Evolutionary conservation across 2,113 vertebrate genomes (phyloP).

Genomic region (Myrmecophaga tridactyla): DNA sequence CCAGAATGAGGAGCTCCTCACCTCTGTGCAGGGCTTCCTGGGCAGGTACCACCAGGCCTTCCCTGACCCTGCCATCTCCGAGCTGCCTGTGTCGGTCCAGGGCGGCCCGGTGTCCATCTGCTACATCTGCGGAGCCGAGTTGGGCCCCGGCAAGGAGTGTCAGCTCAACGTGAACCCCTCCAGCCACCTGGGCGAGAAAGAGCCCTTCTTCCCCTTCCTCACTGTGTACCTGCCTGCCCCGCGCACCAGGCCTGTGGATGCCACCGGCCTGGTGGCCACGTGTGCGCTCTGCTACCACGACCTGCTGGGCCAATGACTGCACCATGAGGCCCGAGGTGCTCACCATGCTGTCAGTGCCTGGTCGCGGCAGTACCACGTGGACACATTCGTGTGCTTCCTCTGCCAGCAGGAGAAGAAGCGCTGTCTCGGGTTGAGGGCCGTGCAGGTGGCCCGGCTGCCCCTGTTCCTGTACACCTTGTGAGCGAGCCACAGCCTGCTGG

Average conservation of each 20-base stretch:
- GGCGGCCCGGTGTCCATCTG: conserved; percentile 83
- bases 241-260: conserved; percentile 87
- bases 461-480: conserved; percentile 94
- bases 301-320: conserved; percentile 93
- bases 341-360: conserved; percentile 93
- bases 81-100: conserved; percentile 16
- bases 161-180: conserved; percentile 95
- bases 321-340: conserved; percentile 86
- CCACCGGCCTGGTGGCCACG: conserved; percentile 92
- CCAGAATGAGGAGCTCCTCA: conserved; percentile 93
- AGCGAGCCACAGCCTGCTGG: conserved; percentile 89
- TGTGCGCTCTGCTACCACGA: conserved; percentile 96
- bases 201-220: conserved; percentile 97
- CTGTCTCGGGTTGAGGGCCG: conserved; percentile 88
- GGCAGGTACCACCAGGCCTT: conserved; percentile 92
- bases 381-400: conserved; percentile 97
- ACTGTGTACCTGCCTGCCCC: conserved; percentile 92
- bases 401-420: conserved; percentile 93
- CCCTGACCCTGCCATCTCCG: conserved; percentile 51
- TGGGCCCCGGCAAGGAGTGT: conserved; percentile 88
- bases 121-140: conserved; percentile 92
- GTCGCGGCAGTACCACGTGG: conserved; percentile 96
- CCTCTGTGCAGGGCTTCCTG: conserved; percentile 92
- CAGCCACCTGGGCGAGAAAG: conserved; percentile 90
- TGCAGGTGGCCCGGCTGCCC: conserved; percentile 92